A percentile compares a stretch with the other conserved stretches of the same genome.
Conservation (phyloP, 2,113 vertebrate species). For the Paramormyrops kingsleyae region DNA sequence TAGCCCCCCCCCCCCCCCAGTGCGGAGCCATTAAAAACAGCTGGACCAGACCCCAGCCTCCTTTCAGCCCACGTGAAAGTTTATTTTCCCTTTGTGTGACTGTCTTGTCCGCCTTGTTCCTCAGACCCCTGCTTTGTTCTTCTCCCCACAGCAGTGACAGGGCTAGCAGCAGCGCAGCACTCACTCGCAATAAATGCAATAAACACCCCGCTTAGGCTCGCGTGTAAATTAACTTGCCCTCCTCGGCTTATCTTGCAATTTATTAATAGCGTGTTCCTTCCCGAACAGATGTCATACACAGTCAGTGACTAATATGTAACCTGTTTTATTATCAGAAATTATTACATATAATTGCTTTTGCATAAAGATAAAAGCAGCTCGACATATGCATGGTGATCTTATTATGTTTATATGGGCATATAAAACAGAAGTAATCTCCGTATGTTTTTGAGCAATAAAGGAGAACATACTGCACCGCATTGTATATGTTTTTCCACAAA, state of each 20-base stretch:
- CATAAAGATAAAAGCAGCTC: background rate
- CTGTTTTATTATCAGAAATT: constrained; percentile 3
- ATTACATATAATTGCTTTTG: constrained; percentile 6
- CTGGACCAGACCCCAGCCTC: constrained; percentile 56
- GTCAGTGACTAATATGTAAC: background rate
- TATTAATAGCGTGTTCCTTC: constrained; percentile 7
- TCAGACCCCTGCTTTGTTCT: constrained; percentile 51
- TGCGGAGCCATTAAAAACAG: constrained; percentile 66
- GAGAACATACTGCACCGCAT: background rate
- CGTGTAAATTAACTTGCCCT: constrained; percentile 46
- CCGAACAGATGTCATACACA: background rate
- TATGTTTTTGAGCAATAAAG: background rate
- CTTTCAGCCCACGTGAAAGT: constrained; percentile 65
- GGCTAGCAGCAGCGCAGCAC: constrained; percentile 43
- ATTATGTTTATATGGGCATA: constrained; percentile 6
- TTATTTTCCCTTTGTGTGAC: constrained; percentile 64
- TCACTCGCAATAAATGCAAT: constrained; percentile 48
- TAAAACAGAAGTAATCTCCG: background rate
- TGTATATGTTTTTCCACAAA: background rate
- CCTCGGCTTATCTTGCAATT: constrained; percentile 19
- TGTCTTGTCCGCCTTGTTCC: constrained; percentile 56
- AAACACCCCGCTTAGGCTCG: constrained; percentile 61
- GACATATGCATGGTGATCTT: background rate
- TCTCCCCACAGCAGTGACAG: constrained; percentile 44
- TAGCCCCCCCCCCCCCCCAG: constrained; percentile 58